Percentiles rank a stretch among this genome's conserved stretches.
Evolutionary conservation across 2,113 vertebrate genomes (phyloP).

Genomic region (Seriola rivoliana): DNA sequence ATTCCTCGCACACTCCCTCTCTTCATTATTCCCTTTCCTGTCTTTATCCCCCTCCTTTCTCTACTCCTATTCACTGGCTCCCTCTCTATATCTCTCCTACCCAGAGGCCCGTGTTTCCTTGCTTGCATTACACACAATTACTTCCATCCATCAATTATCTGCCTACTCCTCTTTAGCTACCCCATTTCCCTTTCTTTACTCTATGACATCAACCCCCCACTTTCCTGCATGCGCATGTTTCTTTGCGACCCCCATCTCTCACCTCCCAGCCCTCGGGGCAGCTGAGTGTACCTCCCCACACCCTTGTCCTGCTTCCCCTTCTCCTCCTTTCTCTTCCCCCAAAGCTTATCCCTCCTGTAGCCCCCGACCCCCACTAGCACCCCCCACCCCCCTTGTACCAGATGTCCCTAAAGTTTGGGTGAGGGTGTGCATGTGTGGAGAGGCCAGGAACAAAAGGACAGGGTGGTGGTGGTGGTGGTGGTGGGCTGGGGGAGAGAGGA

Average conservation of each 20-base stretch:
- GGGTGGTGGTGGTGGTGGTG: neutral
- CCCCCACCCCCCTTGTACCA: slow-evolving; percentile 61
- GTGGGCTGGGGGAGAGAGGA: slow-evolving; percentile 29
- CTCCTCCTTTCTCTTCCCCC: slow-evolving; percentile 25
- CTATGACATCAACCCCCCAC: slow-evolving; percentile 65
- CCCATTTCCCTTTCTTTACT: slow-evolving; percentile 66
- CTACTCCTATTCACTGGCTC: slow-evolving; percentile 31
- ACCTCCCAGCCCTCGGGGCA: slow-evolving; percentile 56
- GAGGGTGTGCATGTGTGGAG: slow-evolving; percentile 56
- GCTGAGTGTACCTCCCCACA: slow-evolving; percentile 63
- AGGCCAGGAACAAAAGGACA: slow-evolving; percentile 70
- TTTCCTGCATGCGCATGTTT: slow-evolving; percentile 58
- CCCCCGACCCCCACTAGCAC: neutral
- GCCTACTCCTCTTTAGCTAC: slow-evolving; percentile 69
- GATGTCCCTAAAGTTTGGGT: slow-evolving; percentile 81
- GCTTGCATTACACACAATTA: slow-evolving; percentile 84
- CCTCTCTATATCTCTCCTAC: slow-evolving; percentile 44
- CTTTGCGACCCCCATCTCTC: slow-evolving; percentile 51
- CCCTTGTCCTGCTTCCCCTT: slow-evolving; percentile 22
- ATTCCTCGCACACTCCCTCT: slow-evolving; percentile 36
- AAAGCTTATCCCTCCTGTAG: slow-evolving; percentile 29
- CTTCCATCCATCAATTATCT: slow-evolving; percentile 82
- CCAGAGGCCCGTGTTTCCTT: slow-evolving; percentile 78
- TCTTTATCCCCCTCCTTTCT: slow-evolving; percentile 15
- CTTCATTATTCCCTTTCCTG: slow-evolving; percentile 56